These are phyloP conservation scores for Syngnathus rostellatus DNA, from an alignment of 2,797 vertebrate species.

Conservation along the genomic window DNA sequence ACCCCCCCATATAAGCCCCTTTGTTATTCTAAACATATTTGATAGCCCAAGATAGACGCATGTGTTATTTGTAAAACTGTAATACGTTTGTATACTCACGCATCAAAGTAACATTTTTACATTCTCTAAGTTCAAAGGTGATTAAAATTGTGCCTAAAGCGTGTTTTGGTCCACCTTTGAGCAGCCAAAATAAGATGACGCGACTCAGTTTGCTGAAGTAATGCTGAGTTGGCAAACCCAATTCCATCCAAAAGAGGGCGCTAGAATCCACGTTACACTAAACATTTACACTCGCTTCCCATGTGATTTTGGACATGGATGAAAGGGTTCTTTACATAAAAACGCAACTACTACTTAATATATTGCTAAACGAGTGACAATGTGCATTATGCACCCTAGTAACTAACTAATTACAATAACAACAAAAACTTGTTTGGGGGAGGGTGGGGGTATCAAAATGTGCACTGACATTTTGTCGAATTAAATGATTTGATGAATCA, in stretches of 20 bases:
- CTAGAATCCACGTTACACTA: background rate
- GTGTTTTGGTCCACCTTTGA: background rate
- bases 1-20: background rate
- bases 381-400: background rate
- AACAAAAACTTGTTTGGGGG: background rate
- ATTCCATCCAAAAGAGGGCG: conserved; percentile 39
- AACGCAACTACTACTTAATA: background rate
- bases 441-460: no score
- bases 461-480: no score
- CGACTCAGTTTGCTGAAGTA: background rate
- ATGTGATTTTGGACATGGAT: background rate
- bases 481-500: no score
- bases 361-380: background rate
- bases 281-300: background rate
- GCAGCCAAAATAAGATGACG: conserved; percentile 1
- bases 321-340: background rate
- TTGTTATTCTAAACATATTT: background rate
- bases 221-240: background rate
- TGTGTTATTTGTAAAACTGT: background rate
- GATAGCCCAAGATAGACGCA: background rate
- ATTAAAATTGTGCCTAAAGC: background rate
- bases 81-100: no score
- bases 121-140: background rate
- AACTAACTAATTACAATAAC: background rate
- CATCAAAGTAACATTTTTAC: background rate